phyloP scores from a whole-genome alignment of 2,113 vertebrate genomes.

The Phylloscopus trochiloides region DNA sequence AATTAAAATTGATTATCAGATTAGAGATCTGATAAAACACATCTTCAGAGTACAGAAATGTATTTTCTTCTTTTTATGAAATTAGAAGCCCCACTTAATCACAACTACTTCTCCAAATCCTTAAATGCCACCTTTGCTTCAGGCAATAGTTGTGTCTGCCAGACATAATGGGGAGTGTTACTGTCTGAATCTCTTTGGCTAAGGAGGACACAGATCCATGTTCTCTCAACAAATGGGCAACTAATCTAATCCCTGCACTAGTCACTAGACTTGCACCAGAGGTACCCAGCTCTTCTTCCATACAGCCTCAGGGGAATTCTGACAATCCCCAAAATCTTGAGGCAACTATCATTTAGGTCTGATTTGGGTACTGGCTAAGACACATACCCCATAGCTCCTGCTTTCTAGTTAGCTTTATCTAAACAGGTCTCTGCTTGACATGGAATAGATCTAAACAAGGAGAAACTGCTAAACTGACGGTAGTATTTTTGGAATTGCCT shows the following conservation, averaged over 20 bases:
- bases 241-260: neutral
- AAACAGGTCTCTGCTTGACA: neutral
- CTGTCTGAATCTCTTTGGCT: neutral
- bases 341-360: neutral
- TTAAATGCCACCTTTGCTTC: neutral
- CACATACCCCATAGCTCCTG: neutral
- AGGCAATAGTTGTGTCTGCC: neutral
- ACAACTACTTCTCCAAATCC: neutral
- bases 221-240: neutral
- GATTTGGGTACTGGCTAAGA: neutral
- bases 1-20: conserved; percentile 25
- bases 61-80: neutral
- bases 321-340: neutral
- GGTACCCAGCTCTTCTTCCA: neutral
- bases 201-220: fast-evolving
- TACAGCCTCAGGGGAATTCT: neutral
- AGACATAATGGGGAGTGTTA: neutral
- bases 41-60: neutral
- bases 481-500: neutral
- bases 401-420: neutral
- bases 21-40: neutral
- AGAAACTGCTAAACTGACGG: neutral
- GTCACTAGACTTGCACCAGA: neutral
- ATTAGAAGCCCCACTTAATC: neutral
- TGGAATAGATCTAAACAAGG: neutral